Evolutionary conservation across 2,113 vertebrate species (phyloP).

Genomic region (Phoxinus phoxinus): DNA sequence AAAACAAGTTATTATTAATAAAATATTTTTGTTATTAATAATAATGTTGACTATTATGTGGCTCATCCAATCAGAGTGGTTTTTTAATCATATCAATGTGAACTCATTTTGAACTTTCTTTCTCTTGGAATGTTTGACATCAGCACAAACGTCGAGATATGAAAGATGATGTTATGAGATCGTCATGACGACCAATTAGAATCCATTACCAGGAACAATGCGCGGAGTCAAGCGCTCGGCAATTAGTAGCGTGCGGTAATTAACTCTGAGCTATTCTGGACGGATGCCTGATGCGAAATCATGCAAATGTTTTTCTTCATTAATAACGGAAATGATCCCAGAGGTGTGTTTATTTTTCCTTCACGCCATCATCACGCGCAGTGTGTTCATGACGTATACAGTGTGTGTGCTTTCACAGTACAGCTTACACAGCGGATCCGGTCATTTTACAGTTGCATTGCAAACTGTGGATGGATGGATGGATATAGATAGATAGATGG

Average conservation of each 20-base stretch:
- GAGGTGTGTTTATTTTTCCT: neutral
- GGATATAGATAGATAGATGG: no score
- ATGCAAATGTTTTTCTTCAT: conserved; percentile 41
- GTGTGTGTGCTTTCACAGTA: neutral
- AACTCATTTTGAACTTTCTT: neutral
- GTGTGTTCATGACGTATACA: neutral
- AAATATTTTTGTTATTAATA: neutral
- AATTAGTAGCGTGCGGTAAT: conserved; percentile 27
- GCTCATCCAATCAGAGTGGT: neutral
- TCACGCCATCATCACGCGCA: no score
- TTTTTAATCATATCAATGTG: neutral
- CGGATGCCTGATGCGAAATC: conserved; percentile 4
- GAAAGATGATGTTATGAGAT: conserved; percentile 34
- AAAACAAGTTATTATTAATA: neutral
- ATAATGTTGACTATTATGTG: neutral
- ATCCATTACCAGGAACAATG: conserved; percentile 44
- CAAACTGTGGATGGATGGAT: no score
- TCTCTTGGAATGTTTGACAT: neutral
- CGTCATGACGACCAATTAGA: conserved; percentile 22
- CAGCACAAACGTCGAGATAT: neutral
- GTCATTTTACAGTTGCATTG: neutral
- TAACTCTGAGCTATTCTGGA: conserved; percentile 24
- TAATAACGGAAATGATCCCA: conserved; percentile 4
- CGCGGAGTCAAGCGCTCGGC: neutral
- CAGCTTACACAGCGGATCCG: neutral